A percentile compares a stretch with the other conserved stretches of the same genome.
phyloP scores from a whole-genome alignment of 2,888 invertebrate genomes.

The Andricus curvator region DNA sequence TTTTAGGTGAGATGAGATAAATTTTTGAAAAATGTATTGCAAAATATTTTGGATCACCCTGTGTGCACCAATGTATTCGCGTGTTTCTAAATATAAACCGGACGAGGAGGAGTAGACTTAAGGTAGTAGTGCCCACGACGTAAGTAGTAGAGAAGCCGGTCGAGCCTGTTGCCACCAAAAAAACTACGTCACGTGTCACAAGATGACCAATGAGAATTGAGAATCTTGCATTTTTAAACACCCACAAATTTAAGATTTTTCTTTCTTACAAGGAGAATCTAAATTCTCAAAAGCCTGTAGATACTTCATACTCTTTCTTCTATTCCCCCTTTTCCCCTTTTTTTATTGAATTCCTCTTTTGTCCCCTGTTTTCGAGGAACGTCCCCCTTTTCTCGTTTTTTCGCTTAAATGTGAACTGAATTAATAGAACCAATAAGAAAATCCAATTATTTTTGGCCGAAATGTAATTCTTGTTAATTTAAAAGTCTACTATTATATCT shows the following conservation, averaged over 20 bases:
- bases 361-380: too few relatives aligned
- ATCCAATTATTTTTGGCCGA: too few relatives aligned
- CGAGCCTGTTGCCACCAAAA: slow-evolving; percentile 53
- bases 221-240: slow-evolving; percentile 2
- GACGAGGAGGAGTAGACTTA: slow-evolving; percentile 39
- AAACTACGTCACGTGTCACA: slow-evolving; percentile 21
- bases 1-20: not conserved
- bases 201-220: slow-evolving; percentile 21
- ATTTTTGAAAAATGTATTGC: not conserved
- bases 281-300: not conserved
- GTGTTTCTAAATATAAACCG: slow-evolving; percentile 61
- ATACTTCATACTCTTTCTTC: too few relatives aligned
- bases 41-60: slow-evolving; percentile 26
- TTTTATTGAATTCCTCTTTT: too few relatives aligned
- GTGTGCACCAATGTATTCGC: slow-evolving; percentile 51
- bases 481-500: too few relatives aligned
- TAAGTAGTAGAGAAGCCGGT: slow-evolving; percentile 53
- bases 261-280: not conserved
- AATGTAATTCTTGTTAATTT: too few relatives aligned
- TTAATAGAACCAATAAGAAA: too few relatives aligned
- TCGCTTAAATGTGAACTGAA: too few relatives aligned
- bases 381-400: too few relatives aligned
- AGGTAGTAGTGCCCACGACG: slow-evolving; percentile 46
- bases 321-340: too few relatives aligned
- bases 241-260: not conserved